A percentile compares a stretch with the other conserved stretches of the same genome.
phyloP scores from a whole-genome alignment of 1,140 invertebrate species.

The Orchestia grillus region DNA sequence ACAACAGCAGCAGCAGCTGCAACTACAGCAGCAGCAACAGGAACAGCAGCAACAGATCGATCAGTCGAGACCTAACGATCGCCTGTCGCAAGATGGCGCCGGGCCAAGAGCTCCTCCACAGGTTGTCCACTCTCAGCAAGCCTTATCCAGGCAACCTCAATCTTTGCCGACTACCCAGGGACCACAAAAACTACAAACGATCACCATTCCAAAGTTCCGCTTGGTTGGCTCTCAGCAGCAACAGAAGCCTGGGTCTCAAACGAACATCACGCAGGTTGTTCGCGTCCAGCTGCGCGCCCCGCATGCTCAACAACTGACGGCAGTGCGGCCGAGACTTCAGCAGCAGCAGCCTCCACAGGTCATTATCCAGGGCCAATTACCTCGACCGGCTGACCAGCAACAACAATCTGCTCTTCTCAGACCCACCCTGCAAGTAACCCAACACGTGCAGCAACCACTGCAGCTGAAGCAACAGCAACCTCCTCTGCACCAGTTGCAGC shows the following conservation, averaged over 20 bases:
- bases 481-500: background rate
- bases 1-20: conserved; percentile 62
- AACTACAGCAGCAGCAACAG: conserved; percentile 32
- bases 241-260: background rate
- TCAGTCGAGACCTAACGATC: background rate
- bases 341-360: background rate
- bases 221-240: background rate
- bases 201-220: conserved; percentile 24
- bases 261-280: conserved; percentile 7
- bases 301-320: background rate
- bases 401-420: background rate
- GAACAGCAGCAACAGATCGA: conserved; percentile 17
- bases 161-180: background rate
- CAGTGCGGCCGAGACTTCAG: background rate
- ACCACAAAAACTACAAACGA: conserved; percentile 27
- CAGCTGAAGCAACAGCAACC: background rate
- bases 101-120: background rate
- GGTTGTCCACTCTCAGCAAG: background rate
- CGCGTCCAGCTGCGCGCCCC: background rate
- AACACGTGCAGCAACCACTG: background rate
- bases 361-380: background rate
- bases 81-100: background rate
- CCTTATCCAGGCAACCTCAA: background rate
- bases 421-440: background rate
- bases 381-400: background rate